Evolutionary conservation across 2,888 invertebrate species (phyloP), one percentile per base, ranked within the genome.

Genomic region (Rhodophaea formosa): DNA sequence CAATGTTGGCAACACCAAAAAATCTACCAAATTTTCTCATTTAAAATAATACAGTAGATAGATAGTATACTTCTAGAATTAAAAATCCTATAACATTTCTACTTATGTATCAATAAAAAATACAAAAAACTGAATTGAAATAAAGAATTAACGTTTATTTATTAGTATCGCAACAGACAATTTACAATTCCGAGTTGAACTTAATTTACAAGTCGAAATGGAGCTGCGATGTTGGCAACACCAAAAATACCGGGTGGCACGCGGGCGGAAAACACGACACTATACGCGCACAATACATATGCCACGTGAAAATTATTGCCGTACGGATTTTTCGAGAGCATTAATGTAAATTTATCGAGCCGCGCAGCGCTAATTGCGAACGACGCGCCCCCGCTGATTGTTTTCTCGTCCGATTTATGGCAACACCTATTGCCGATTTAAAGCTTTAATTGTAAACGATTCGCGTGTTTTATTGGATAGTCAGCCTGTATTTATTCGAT

Each of bases 361-460:
- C 86, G 80, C 83, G 84, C 82, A 82, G 85, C 87, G 91, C 91
- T 90, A 91, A 91, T 91, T 87, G 91, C 88, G 79, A 84, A 71
- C 89, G 86, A 88, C 88, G 88, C 85, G 86, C 75, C 79, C 82
- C 69, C 88, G 90, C 86, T 91, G 91, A 91, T 91, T 91, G 91
- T 91, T 91, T 90, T 86, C 89, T 84, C 84, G 74, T 80, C 81
- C 86, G 79, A 91, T 91, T 91, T 91, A 91, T 91, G 86, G 89
- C 91, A 90, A 90, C 91, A 90, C 91, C 91, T 90, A 90, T 90
- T 88, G 90, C 90, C 90, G 90, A 90, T 91, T 90, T 90, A 90
- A 91, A 86, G 90, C 86, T 86, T 90, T 90, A 91, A 91, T 91
- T 90, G 90, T 89, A 88, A 90, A 88, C 90, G 88, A 88, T 90